Evolutionary conservation across 2,888 invertebrate species (phyloP).

Genomic region (Volucella inanis): DNA sequence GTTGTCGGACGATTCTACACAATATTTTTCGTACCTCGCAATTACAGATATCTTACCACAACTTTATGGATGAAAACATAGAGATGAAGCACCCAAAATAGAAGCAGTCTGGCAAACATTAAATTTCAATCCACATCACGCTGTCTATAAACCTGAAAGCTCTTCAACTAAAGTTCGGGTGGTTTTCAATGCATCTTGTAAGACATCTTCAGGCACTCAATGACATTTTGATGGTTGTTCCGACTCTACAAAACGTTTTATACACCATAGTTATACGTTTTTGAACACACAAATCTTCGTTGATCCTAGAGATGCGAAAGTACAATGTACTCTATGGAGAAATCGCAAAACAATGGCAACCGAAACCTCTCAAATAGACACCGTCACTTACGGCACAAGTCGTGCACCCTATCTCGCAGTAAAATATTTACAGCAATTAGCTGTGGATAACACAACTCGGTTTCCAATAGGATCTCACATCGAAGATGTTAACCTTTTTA

Average conservation of each 20-base stretch:
- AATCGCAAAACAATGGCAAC: neutral
- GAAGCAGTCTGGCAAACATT: no score
- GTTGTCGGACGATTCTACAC: no score
- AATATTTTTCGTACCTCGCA: no score
- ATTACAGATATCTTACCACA: no score
- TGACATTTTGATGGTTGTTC: constrained; percentile 64
- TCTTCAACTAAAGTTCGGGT: constrained; percentile 46
- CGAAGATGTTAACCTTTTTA: no score
- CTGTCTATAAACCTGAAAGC: constrained; percentile 29
- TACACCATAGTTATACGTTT: constrained; percentile 56
- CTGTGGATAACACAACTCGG: no score
- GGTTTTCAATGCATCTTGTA: neutral
- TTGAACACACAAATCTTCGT: constrained; percentile 49
- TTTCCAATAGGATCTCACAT: no score
- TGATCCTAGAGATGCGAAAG: constrained; percentile 5
- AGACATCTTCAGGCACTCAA: constrained; percentile 57
- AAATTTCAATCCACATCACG: no score
- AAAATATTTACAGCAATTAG: no score
- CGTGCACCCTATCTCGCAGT: neutral
- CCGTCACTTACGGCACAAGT: neutral
- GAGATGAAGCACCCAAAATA: no score
- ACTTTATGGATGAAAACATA: no score
- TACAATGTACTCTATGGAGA: neutral
- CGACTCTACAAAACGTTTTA: constrained; percentile 54
- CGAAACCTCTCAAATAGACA: neutral